Conservation (phyloP, 1,140 invertebrate genomes). For the Gonatopus flavifemur region DNA sequence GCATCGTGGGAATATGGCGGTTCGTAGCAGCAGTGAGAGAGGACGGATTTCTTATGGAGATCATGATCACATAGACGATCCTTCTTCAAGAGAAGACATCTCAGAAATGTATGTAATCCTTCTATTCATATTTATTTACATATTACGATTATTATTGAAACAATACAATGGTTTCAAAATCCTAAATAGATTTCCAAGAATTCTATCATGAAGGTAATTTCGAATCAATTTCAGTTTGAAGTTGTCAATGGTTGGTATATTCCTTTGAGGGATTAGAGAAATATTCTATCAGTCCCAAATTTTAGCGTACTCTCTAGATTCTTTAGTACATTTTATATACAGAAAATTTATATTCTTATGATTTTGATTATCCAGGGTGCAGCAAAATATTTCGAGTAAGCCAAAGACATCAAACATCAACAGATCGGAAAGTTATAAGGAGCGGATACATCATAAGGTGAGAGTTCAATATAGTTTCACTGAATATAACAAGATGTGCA, state of each 20-base stretch:
- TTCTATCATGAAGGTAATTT: no score
- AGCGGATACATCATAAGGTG: constrained; percentile 63
- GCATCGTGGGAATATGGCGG: constrained; percentile 41
- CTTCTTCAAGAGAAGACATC: constrained; percentile 54
- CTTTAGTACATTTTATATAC: no score
- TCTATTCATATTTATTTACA: background rate
- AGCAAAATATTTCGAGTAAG: constrained; percentile 59
- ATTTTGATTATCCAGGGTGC: constrained; percentile 47
- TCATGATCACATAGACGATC: constrained; percentile 53
- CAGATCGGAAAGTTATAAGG: constrained; percentile 66
- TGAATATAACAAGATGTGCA: background rate
- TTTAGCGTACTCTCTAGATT: no score
- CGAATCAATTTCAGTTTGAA: no score
- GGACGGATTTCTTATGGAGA: constrained; percentile 46
- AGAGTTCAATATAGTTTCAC: constrained; percentile 18
- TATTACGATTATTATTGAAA: constrained; percentile 3
- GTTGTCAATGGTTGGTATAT: no score
- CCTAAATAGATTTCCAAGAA: constrained; percentile 1
- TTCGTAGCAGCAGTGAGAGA: constrained; percentile 44
- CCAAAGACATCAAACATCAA: constrained; percentile 63
- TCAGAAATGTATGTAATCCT: constrained; percentile 50
- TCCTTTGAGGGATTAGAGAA: no score
- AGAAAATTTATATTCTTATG: constrained; percentile 32
- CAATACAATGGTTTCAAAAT: constrained; percentile 4
- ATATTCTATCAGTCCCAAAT: no score